These are phyloP conservation scores for Ophion ellenae DNA, from an alignment of 2,888 invertebrate species.

Conservation along the genomic window DNA sequence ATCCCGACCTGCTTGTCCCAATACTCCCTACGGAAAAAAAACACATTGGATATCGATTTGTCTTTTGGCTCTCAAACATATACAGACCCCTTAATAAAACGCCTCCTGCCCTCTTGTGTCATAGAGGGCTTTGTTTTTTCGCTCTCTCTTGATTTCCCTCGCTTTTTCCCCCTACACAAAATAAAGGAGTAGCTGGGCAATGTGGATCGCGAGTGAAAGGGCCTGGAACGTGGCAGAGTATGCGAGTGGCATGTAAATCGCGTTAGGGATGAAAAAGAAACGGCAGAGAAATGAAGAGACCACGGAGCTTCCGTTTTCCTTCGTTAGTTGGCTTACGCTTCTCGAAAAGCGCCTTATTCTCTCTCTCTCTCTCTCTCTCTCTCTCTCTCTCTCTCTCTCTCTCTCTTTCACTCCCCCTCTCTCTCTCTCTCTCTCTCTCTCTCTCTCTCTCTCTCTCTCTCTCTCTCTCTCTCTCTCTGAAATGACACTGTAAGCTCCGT, in stretches of 20 bases:
- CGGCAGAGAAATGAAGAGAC: conserved; percentile 54
- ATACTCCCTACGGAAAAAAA: background rate
- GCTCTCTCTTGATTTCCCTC: background rate
- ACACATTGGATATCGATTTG: background rate
- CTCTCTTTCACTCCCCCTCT: conserved; percentile 44
- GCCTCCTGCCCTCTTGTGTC: conserved; percentile 36
- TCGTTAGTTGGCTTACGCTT: conserved; percentile 69
- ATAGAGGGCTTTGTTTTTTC: background rate
- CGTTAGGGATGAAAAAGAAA: conserved; percentile 59
- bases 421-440: conserved; percentile 57
- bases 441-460: too few species aligned
- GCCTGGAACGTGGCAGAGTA: conserved; percentile 8
- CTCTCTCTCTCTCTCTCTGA: conserved; percentile 61
- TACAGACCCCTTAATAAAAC: conserved; percentile 39
- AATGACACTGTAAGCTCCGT: conserved; percentile 60
- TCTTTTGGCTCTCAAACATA: background rate
- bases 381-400: conserved; percentile 50
- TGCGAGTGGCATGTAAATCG: conserved; percentile 68
- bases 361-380: conserved; percentile 56
- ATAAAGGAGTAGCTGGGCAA: conserved; percentile 14
- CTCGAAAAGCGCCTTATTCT: conserved; percentile 69
- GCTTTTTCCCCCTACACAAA: background rate
- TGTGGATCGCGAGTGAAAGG: conserved; percentile 22
- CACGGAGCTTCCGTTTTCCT: conserved; percentile 64
- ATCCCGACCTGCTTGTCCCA: background rate